Conservation (phyloP, 2,888 invertebrate species). For the Meghimatium bilineatum region DNA sequence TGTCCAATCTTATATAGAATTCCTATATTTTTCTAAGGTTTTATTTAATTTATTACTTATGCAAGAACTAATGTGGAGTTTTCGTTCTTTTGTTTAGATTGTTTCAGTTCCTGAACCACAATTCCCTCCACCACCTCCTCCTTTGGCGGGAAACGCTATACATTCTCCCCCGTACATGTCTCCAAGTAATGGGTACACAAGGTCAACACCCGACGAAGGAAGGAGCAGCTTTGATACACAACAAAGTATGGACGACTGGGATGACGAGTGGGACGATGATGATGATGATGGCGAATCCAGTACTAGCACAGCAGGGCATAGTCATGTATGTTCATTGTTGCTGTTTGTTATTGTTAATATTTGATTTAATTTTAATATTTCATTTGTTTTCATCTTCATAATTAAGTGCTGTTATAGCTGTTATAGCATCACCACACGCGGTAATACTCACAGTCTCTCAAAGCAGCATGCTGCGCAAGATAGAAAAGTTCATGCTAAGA, state of each 20-base stretch:
- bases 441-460: no score
- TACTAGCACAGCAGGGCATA: conserved; percentile 58
- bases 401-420: no score
- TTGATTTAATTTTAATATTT: not conserved
- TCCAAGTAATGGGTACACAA: conserved; percentile 37
- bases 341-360: not conserved
- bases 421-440: no score
- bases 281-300: conserved; percentile 81
- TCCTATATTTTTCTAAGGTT: no score
- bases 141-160: conserved; percentile 52
- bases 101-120: conserved; percentile 73
- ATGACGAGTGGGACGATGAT: conserved; percentile 84
- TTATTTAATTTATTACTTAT: no score
- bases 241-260: conserved; percentile 84
- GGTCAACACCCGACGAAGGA: conserved; percentile 2
- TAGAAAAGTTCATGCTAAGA: no score
- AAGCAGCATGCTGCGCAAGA: no score
- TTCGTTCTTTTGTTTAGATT: conserved; percentile 53
- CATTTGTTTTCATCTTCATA: no score
- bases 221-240: conserved; percentile 49
- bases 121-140: conserved; percentile 75
- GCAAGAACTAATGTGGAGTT: not conserved
- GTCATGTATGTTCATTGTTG: conserved; percentile 10
- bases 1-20: no score
- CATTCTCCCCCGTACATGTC: conserved; percentile 12